These are phyloP conservation scores for Lamproptera curius DNA, from an alignment of 2,888 invertebrate species.

Conservation along the genomic window DNA sequence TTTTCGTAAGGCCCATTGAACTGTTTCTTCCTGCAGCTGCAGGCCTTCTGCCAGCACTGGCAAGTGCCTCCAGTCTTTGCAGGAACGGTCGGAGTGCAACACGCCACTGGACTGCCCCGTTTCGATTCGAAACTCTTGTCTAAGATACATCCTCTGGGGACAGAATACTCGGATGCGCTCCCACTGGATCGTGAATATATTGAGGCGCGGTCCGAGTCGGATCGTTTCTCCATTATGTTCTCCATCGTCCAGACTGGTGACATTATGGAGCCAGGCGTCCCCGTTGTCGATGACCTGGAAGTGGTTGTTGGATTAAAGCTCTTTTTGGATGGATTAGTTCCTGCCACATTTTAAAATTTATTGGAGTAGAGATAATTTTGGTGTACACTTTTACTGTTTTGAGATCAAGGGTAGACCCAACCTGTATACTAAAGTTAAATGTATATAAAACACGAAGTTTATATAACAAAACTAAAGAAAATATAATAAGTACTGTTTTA, in stretches of 20 bases:
- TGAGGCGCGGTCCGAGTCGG: conserved; percentile 80
- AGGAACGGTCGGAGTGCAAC: conserved; percentile 79
- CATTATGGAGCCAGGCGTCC: conserved; percentile 68
- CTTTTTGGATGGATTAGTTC: too few relatives aligned
- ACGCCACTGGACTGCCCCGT: conserved; percentile 57
- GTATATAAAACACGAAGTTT: too few relatives aligned
- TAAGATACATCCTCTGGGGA: conserved; percentile 66
- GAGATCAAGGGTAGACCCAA: too few relatives aligned
- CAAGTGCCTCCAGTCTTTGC: conserved; percentile 65
- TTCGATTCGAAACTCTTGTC: conserved; percentile 74
- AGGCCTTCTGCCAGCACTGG: conserved; percentile 59
- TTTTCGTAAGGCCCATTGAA: conserved; percentile 84
- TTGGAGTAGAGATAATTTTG: too few relatives aligned
- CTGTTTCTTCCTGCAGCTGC: conserved; percentile 59
- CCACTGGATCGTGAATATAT: conserved; percentile 82
- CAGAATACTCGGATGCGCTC: conserved; percentile 82
- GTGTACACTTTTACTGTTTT: too few relatives aligned
- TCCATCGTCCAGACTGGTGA: conserved; percentile 80
- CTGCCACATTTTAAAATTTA: too few relatives aligned
- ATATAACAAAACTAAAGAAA: too few relatives aligned
- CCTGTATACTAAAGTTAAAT: too few relatives aligned
- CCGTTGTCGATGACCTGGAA: conserved; percentile 79
- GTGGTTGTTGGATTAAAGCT: neutral
- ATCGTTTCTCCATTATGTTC: conserved; percentile 65
- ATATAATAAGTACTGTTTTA: too few relatives aligned